Evolutionary conservation across 1,140 invertebrate genomes (phyloP), one percentile per base, ranked within the genome.

Genomic region (Anastrepha obliqua): DNA sequence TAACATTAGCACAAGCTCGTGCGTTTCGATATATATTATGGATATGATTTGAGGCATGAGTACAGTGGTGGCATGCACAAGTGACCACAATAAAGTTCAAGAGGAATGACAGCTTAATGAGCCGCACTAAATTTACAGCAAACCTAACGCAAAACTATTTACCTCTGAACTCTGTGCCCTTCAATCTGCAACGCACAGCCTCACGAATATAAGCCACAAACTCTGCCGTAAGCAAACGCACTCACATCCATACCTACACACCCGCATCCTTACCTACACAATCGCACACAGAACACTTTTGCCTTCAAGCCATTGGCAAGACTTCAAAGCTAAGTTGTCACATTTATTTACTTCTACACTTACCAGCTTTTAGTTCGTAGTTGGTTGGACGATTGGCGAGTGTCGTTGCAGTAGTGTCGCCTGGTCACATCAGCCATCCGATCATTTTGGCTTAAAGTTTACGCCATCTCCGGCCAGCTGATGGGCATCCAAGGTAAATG

Each of bases 61-160:
- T 67, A 67, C 64, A 39, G 64, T 67, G 20, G 5, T 6, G 17
- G 5, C 17, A 13, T 47, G 8, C 74, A 55, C 47, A 81, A 81
- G 47, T 55, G 74, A 55, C 74, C 74, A 81, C 47, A 81, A 55
- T 51, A 81, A 81, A 81, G 74, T 81, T 81, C 74, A 81, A 81
- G 55, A 29, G 74, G 47, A 81, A 81, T 81, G 74, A 81, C 74
- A 81, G 47, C 47, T 51, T 81, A 81, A 81, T 81, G 74, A 81
- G 74, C 47, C 47, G 51, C 74, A 81, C 74, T 81, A 81, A 81
- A 81, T 81, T 81, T 81, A 81, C n/a, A 81, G 74, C 7, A 81
- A 58, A 55, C 47, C 74, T 15, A 29, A 81, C 15, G 3, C 74
- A 29, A n/a, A 55, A 81, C 44, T 58, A 81, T 81, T 81, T 55